phyloP scores from a whole-genome alignment of 2,888 invertebrate genomes.

The Papilio protenor region DNA sequence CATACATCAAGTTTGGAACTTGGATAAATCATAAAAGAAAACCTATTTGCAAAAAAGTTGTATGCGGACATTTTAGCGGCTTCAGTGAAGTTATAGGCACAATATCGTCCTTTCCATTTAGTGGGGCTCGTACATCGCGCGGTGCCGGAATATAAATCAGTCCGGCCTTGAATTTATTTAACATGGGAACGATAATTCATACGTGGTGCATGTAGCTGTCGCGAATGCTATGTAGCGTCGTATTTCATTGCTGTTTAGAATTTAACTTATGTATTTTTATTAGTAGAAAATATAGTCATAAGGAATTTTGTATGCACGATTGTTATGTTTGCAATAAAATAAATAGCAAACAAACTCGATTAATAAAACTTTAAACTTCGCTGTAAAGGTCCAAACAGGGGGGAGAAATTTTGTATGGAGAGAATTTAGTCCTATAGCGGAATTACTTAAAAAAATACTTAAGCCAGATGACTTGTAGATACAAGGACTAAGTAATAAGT shows the following conservation, averaged over 20 bases:
- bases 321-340: too few relatives aligned
- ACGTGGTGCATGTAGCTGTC: constrained; percentile 26
- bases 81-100: constrained; percentile 11
- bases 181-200: constrained; percentile 18
- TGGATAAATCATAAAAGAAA: constrained; percentile 1
- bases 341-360: too few relatives aligned
- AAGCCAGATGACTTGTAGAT: too few relatives aligned
- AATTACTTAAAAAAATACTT: too few relatives aligned
- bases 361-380: too few relatives aligned
- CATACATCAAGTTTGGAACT: background rate
- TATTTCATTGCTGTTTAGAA: constrained; percentile 27
- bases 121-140: constrained; percentile 29
- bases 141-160: constrained; percentile 39
- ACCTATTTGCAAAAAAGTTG: constrained; percentile 21
- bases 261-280: background rate
- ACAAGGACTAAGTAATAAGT: too few relatives aligned
- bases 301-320: background rate
- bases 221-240: background rate
- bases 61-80: constrained; percentile 14
- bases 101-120: constrained; percentile 22
- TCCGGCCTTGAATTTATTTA: constrained; percentile 29
- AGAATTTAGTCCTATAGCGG: too few relatives aligned
- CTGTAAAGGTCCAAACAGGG: too few relatives aligned
- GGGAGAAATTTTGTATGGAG: too few relatives aligned
- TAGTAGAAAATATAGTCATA: background rate